Evolutionary conservation across 2,797 vertebrate species (phyloP), one percentile per base, ranked within the genome.

Genomic region (Linurgus olivaceus): DNA sequence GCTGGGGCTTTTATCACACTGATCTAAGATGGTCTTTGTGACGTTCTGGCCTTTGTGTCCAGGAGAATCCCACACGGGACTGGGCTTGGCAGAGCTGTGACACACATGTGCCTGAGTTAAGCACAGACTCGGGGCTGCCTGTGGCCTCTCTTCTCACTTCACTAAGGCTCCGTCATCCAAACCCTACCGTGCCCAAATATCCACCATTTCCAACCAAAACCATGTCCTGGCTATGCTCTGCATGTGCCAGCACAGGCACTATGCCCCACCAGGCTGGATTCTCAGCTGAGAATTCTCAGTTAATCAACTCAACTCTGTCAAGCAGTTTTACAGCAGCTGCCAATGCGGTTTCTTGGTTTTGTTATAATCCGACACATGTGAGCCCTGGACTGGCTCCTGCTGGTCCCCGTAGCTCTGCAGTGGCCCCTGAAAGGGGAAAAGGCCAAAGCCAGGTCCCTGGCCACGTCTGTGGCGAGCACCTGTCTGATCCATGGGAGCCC

Each of bases 151-250:
- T 42, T 52, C 71, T 65, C 17, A 10, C 1, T 6, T 13, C 47
- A 44, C 3, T 7, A 54, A 9, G 72, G 48, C 44, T 44, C 38
- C 20, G 35, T 44, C 51, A 13, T 6, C 20, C 6, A 44, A 40
- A 26, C 6, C 42, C 44, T 5, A 26, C 33, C 0, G 2, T 4
- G 33, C 52, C 44, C 1, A 0, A 55, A 33, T 9, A 52, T 2
- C 33, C 24, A 14, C 0, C 0, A 14, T 45, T 52, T 90, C 52
- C 71, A 24, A 19, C 58, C 40, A 4, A 23, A 75, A 52, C 35
- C 21, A 14, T 1, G n/a, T 35, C 13, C 7, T 11, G 29, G 20
- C 28, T 55, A 14, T 5, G 44, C 72, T 51, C 47, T n/a, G 63
- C n/a, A 1, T 1, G 0, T 10, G 51, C 68, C 0, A 0, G 24